Percentiles rank a stretch among this genome's conserved stretches.
phyloP scores from a whole-genome alignment of 1,140 invertebrate species.

The Ladona fulva region DNA sequence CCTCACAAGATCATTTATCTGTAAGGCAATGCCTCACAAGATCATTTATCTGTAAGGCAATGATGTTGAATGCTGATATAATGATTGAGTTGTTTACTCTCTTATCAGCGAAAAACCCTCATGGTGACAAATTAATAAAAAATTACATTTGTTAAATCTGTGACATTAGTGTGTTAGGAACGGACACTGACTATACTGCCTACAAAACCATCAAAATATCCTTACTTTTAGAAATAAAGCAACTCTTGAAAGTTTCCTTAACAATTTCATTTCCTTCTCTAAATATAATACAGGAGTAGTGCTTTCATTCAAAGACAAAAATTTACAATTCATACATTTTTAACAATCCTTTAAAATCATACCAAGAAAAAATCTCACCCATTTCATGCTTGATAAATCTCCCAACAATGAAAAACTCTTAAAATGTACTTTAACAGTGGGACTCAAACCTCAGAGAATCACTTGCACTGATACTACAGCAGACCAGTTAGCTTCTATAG shows the following conservation, averaged over 20 bases:
- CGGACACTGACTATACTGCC: no score
- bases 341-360: conserved; percentile 5
- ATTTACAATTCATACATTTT: neutral
- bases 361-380: neutral
- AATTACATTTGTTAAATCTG: no score
- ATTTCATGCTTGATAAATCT: neutral
- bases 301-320: conserved; percentile 1
- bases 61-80: no score
- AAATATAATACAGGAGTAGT: conserved; percentile 3
- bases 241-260: neutral
- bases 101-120: no score
- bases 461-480: neutral
- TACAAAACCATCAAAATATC: no score
- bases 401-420: neutral
- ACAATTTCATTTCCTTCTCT: conserved; percentile 6
- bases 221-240: no score
- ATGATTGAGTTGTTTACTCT: no score
- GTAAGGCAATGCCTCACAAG: no score
- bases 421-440: neutral
- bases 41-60: no score
- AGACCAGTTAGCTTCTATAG: neutral
- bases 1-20: no score
- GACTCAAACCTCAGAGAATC: neutral
- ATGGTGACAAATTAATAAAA: no score
- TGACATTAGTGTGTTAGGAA: no score